phyloP scores from a whole-genome alignment of 2,888 invertebrate species.

The Drosophila setosimentum region DNA sequence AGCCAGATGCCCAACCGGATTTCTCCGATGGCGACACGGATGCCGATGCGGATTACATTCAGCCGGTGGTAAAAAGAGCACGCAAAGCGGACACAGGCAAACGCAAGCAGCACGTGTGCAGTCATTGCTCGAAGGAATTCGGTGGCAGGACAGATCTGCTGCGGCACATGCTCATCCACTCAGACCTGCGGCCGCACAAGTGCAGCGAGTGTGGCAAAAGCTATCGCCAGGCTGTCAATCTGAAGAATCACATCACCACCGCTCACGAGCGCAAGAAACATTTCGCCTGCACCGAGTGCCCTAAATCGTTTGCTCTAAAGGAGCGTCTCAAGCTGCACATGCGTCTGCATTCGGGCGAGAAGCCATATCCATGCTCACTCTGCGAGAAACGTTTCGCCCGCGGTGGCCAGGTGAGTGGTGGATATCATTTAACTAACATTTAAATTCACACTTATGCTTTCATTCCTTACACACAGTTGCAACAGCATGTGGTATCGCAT shows the following conservation, averaged over 20 bases:
- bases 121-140: slow-evolving; percentile 88
- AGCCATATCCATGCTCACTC: slow-evolving; percentile 88
- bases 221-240: slow-evolving; percentile 88
- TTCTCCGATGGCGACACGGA: slow-evolving; percentile 47
- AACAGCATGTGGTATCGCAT: slow-evolving; percentile 91
- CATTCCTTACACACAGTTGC: slow-evolving; percentile 66
- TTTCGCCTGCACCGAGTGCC: slow-evolving; percentile 90
- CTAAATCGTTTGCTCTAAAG: slow-evolving; percentile 91
- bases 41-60: slow-evolving; percentile 55
- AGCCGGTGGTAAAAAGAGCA: slow-evolving; percentile 47
- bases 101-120: slow-evolving; percentile 86
- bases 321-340: slow-evolving; percentile 91
- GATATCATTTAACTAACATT: neutral
- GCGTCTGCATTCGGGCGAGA: slow-evolving; percentile 90
- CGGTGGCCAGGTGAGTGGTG: slow-evolving; percentile 88
- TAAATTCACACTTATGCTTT: neutral
- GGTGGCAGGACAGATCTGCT: slow-evolving; percentile 88
- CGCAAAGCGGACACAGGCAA: slow-evolving; percentile 36
- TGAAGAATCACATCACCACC: slow-evolving; percentile 87
- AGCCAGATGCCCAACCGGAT: slow-evolving; percentile 36
- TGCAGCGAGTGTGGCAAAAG: slow-evolving; percentile 88
- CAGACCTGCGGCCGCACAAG: slow-evolving; percentile 88
- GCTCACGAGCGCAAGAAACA: slow-evolving; percentile 84
- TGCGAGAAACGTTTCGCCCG: slow-evolving; percentile 90
- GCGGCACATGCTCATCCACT: slow-evolving; percentile 89